Base-by-base conservation (phyloP, 2,113 vertebrate species). In the Chlorocebus sabaeus region DNA sequence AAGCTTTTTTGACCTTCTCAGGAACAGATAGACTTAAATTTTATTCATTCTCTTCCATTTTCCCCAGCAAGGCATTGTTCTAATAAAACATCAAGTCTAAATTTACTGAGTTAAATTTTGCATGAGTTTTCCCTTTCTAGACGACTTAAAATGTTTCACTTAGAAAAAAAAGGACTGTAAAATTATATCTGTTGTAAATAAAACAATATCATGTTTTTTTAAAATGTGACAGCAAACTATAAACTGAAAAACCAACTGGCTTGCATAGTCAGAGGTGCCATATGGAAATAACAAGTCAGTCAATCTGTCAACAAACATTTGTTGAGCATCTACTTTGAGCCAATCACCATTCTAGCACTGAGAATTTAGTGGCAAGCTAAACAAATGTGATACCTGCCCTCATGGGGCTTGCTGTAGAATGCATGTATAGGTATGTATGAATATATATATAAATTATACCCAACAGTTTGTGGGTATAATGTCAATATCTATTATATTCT, bases 151-250 rank as follows among this genome's bases (percentile, higher is more conserved):
- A 82, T 91, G 9, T 95, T 95, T 92, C 8, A 27, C 32, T 95
- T 90, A 80, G 32, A 23, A 67, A 76, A 86, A 52, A 89, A 94
- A 86, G 16, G 6, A 2, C 43, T 23, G 55, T 38, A 83, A 83
- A 93, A 96, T 83, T 76, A 45, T 93, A 35, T 94, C 83, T 93
- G 81, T 79, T 84, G 75, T 94, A 97, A 97, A 94, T 96, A 96
- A 97, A 84, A 95, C 17, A 96, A 95, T 85, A 87, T 75, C 55
- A n/a, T 92, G 75, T 95, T 96, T 86, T 95, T n/a, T n/a, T 1
- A 48, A 97, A 97, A 96, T 92, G 27, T 94, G 90, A 95, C 84
- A 94, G 88, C 64, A 95, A 57, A 96, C 61, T 67, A 75, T 92
- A 97, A 97, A 90, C 94, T 97, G 90, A 95, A 97, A 95, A 95